Evolutionary conservation across 2,113 vertebrate genomes (phyloP).

Genomic region (Chamaea fasciata): DNA sequence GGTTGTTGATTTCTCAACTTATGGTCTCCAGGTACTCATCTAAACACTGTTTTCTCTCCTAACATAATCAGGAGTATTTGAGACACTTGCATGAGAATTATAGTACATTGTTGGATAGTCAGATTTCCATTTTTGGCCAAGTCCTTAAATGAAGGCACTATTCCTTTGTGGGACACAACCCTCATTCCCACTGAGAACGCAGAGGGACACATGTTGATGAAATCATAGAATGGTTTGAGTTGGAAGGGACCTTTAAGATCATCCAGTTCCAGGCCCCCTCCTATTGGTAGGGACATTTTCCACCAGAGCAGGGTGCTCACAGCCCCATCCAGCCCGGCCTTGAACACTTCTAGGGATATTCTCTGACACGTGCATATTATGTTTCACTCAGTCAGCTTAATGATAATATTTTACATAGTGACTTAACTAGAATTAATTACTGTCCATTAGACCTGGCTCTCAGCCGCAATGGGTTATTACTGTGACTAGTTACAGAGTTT

Average conservation of each 20-base stretch:
- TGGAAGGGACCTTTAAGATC: background rate
- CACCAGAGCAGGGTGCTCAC: background rate
- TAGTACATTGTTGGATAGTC: background rate
- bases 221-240: background rate
- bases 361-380: background rate
- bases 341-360: background rate
- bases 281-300: background rate
- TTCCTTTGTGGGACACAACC: background rate
- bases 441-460: background rate
- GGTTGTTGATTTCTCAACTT: background rate
- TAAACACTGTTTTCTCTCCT: background rate
- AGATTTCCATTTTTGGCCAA: background rate
- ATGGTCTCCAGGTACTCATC: background rate
- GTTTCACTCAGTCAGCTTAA: background rate
- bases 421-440: background rate
- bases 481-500: rapidly evolving
- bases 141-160: background rate
- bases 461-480: background rate
- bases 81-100: background rate
- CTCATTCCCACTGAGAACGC: background rate
- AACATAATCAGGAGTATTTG: background rate
- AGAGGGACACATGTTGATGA: background rate
- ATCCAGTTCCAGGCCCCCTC: background rate
- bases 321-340: background rate
- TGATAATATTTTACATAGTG: background rate